Evolutionary conservation across 2,888 invertebrate genomes (phyloP), one percentile per base, ranked within the genome.

Genomic region (Trachelus stipa): DNA sequence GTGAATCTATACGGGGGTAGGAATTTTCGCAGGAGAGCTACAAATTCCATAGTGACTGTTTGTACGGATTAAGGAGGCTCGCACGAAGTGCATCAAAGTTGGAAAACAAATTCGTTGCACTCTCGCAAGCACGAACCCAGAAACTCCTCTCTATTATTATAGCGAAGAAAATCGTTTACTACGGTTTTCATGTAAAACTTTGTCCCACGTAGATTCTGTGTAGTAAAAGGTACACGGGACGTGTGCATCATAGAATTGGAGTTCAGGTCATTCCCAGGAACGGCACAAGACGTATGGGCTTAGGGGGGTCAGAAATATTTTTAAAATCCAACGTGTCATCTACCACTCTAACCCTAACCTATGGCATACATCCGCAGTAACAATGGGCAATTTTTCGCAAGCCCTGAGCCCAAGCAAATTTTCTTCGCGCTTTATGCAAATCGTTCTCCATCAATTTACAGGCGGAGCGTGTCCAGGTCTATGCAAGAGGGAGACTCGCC

Each of bases 351-450:
- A 56, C 9, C 56, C 23, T 56, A 23, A 23, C 56, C 9, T 56
- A 56, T 1, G 56, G 56, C 56, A 23, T 56, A 56, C 23, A 56
- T 23, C 2, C 56, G 6, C 2, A 23, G 23, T 56, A 56, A 56
- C 23, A 23, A 56, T 56, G 23, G 23, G 23, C 56, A 56, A 56
- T 23, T 56, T 56, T 56, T 56, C 56, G 56, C 56, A 56, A 56
- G 56, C 23, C 2, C 9, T 6, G 23, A 56, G 23, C 56, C 56
- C 56, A 56, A 56, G 56, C 23, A 56, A 56, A 56, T 56, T 56
- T 56, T 56, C 56, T 56, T 56, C 31, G 71, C 71, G 71, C 71
- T 71, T 71, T 71, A 71, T 71, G 71, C 71, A 71, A 71, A 71
- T 71, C 71, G 31, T 15, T 12, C 0, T 12, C 33, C 71, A 71